Evolutionary conservation across 2,797 vertebrate species (phyloP), one percentile per base, ranked within the genome.

Genomic region (Danio kyathit): DNA sequence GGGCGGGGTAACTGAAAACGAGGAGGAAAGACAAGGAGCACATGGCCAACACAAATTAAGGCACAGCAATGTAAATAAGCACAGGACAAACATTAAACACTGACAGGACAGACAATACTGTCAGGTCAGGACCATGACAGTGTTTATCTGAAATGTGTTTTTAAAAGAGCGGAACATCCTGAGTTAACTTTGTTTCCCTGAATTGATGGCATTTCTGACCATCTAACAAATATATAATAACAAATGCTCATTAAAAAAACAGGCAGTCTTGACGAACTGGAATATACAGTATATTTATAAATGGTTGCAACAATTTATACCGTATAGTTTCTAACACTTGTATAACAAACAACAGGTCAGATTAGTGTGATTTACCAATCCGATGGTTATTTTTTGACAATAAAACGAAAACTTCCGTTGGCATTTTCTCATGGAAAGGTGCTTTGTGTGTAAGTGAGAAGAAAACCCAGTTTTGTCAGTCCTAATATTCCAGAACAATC

Each of bases 191-290:
- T 0, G 21, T 10, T 69, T 40, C 69, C 16, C 29, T 11, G 1
- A 52, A 11, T 1, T 49, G 7, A 54, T 71, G 67, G 9, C 67
- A 40, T 44, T 43, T 56, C n/a, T 43, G n/a, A 57, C 12, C 70
- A 57, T 56, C 52, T 72, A 51, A 44, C 52, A 57, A 57, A 72
- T 21, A 72, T 43, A 57, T 10, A 56, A 43, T n/a, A 17, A 71
- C 38, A 14, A 43, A 71, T 43, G 46, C 41, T 38, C 46, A 38
- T 11, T 7, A 69, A 49, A 14, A 16, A 10, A 41, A 66, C 43
- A 13, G 43, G 11, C 17, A 19, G n/a, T 13, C 10, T 66, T 48
- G 13, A 52, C 14, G 16, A 40, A 40, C 2, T 12, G 9, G 0
- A 52, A 70, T 7, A 12, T 3, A 29, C 29, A 29, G 29, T 19